Base-by-base conservation (phyloP, 1,140 invertebrate genomes). In the Drosophila tsacasi region DNA sequence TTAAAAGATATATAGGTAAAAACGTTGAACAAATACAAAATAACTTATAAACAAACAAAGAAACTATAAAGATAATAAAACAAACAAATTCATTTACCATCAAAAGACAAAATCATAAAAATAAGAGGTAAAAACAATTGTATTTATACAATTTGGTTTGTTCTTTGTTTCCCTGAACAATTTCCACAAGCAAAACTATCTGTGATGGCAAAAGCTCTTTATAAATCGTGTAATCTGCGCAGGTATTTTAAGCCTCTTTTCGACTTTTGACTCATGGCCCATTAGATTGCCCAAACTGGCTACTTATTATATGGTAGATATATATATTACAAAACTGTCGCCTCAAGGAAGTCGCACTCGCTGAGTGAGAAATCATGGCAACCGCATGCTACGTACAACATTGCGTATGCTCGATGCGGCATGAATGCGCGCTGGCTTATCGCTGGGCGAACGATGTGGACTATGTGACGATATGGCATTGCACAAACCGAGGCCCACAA, bases 321-420 rank as follows among this genome's bases (percentile, higher is more conserved):
- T 42, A 25, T 46, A 19, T 32, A 13, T 35, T 35, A 46, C 40
- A 64, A 37, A 46, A 42, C 7, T 25, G 54, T 59, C 37, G 7
- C 30, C 25, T 54, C 44, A 42, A 67, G 62, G 46, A 67, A 67
- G 62, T 39, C 46, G n/a, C 32, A 52, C 5, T 55, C 52, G 21
- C 21, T n/a, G 35, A 72, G 67, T 69, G 55, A 50, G 44, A 73
- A 60, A 73, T 73, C 54, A 73, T 10, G 15, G 54, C 54, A 57
- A 52, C 40, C 23, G 67, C 55, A 27, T 44, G 67, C 17, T 35
- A 21, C 17, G 66, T 58, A 69, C 72, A 65, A 57, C 84, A 59
- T 89, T 89, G 83, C 83, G 83, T 87, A 87, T 87, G 83, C 83
- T 64, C 54, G 72, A 87, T 86, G 78, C 71, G 83, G 75, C 71